Evolutionary conservation across 2,888 invertebrate genomes (phyloP).

Genomic region (Heliconius erato): DNA sequence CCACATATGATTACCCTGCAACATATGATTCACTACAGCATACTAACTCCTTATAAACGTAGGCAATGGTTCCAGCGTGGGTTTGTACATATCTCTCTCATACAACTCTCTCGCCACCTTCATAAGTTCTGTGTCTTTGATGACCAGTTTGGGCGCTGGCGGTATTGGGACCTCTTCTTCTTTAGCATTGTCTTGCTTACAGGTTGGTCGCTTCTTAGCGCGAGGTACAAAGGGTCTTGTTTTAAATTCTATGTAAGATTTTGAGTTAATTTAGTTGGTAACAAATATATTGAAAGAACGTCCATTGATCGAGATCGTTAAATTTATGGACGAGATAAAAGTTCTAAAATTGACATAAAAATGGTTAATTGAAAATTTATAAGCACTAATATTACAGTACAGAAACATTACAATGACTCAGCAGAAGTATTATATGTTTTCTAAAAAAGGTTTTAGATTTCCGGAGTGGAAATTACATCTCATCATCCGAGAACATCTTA

Average conservation of each 20-base stretch:
- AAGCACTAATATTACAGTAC: too few species aligned
- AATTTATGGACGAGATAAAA: too few species aligned
- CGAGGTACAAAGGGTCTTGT: slow-evolving; percentile 73
- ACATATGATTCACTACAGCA: neutral
- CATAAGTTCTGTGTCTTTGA: slow-evolving; percentile 81
- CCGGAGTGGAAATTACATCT: too few species aligned
- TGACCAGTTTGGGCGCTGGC: slow-evolving; percentile 66
- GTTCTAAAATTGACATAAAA: too few species aligned
- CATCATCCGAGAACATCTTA: too few species aligned
- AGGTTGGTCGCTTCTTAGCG: slow-evolving; percentile 64
- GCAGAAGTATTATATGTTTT: too few species aligned
- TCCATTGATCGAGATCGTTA: too few species aligned
- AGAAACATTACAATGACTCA: too few species aligned
- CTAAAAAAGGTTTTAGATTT: too few species aligned
- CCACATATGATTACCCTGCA: too few species aligned
- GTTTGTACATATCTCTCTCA: slow-evolving; percentile 68
- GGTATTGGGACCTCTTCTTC: slow-evolving; percentile 53
- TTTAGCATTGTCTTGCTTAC: slow-evolving; percentile 54
- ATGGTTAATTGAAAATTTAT: too few species aligned
- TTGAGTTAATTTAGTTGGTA: neutral
- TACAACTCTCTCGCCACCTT: slow-evolving; percentile 74
- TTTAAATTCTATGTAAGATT: slow-evolving; percentile 67
- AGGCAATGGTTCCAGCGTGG: slow-evolving; percentile 70
- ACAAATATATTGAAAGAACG: too few species aligned
- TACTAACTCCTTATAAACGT: slow-evolving; percentile 77